Base-by-base conservation (phyloP, 2,888 invertebrate species). In the Pediacus dermestoides region DNA sequence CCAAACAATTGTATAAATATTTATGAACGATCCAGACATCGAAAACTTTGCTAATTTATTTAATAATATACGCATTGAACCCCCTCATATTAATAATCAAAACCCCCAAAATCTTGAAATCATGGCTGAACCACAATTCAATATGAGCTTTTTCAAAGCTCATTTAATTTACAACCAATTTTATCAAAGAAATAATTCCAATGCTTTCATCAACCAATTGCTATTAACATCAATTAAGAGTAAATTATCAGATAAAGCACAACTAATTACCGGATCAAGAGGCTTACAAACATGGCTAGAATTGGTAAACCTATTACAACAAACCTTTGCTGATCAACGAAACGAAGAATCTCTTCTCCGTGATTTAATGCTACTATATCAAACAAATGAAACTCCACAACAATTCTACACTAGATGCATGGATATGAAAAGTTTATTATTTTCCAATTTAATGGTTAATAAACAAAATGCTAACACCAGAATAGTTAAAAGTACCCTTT, bases 311-410 rank as follows among this genome's bases (percentile, higher is more conserved):
- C 4, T 37, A 12, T 16, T 37, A 37, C 30, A 16, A 32, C 36
- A 36, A 33, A 16, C 9, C 13, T 36, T 36, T 12, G 36, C 30
- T 8, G 34, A 36, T 35, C 36, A 36, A 35, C 3, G 36, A 12
- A 31, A 35, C 10, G n/a, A n/a, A n/a, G n/a, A n/a, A n/a, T n/a
- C n/a, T n/a, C n/a, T n/a, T n/a, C n/a, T n/a, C n/a, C n/a, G 32
- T 15, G 37, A 37, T 18, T 32, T 34, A 18, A 37, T 37, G 37
- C 8, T 21, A 18, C 11, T 37, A 4, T 21, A 35, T 14, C 35
- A 28, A n/a, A 18, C 12, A 15, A 35, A 35, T 15, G 35, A 35
- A 30, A 35, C 35, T 8, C 28, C 35, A 3, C 16, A 28, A 11
- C 32, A 35, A 28, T 35, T 35, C 16, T 9, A 30, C 10, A 13